Evolutionary conservation across 2,113 vertebrate genomes (phyloP), one percentile per base, ranked within the genome.

Genomic region (Athene noctua): DNA sequence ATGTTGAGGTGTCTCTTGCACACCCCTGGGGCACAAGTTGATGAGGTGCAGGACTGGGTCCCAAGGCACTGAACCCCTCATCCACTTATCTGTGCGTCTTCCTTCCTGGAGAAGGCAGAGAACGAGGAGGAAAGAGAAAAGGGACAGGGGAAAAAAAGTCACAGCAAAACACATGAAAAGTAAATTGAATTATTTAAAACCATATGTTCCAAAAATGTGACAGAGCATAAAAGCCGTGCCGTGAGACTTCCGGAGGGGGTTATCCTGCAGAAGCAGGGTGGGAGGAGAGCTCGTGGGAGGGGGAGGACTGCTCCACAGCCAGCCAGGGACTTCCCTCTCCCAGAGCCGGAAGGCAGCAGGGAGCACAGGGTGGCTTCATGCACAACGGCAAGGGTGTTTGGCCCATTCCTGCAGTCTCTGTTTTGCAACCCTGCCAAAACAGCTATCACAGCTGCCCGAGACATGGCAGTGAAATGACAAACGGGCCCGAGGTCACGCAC

Each of bases 101-200:
- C 54, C 6, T 1, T 65, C 82, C 66, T 32, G 51, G 61, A 84
- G 59, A 95, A 85, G 12, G 54, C 49, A 38, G 78, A 78, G 77
- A 91, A 55, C 2, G 11, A 71, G 54, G 47, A 95, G 27, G 34
- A 68, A 93, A 66, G 62, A 87, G 93, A 96, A 97, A 97, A 98
- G 96, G 94, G 96, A 96, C 93, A 86, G 86, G 84, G 81, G 80
- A 61, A 95, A 93, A 84, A 84, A 88, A 89, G 96, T 97, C 94
- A 91, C 96, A 96, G 80, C 58, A 86, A 96, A 97, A 95, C 91
- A 94, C 97, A 97, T 58, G 96, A 97, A 97, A 97, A 97, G 96
- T 96, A 96, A 97, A 97, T 96, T 98, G 93, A 98, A 98, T 98
- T 97, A 98, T 97, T 98, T 97, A 98, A 96, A 95, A 89, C 97